These are phyloP conservation scores for Paramacrobiotus metropolitanus DNA, from an alignment of 1,140 invertebrate species.

Conservation along the genomic window DNA sequence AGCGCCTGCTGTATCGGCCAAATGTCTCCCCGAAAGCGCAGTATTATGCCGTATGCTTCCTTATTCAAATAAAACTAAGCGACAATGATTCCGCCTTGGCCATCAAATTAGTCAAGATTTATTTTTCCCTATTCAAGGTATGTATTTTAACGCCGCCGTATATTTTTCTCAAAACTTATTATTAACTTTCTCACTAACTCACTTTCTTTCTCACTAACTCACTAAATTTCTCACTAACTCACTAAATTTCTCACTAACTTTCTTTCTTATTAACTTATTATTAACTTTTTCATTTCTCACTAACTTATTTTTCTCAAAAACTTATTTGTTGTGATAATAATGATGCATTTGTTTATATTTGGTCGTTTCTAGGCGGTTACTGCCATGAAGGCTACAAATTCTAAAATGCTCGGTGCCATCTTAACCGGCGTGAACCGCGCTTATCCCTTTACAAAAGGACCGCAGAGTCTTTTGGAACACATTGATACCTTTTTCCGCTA, in stretches of 20 bases:
- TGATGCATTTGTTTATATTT: too few relatives aligned
- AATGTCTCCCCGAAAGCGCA: constrained; percentile 62
- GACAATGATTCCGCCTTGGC: constrained; percentile 50
- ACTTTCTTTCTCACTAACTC: background rate
- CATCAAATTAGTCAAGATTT: constrained; percentile 57
- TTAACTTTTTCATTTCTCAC: too few relatives aligned
- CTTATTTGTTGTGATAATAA: too few relatives aligned
- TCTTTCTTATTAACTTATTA: too few relatives aligned
- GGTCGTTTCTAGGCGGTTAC: background rate
- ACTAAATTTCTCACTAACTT: background rate
- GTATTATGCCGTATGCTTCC: constrained; percentile 76
- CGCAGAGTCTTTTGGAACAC: constrained; percentile 33
- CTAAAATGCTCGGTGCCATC: constrained; percentile 68
- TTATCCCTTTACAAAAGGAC: constrained; percentile 39
- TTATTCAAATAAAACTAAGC: constrained; percentile 50
- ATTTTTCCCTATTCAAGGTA: constrained; percentile 85
- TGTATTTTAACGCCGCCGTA: background rate
- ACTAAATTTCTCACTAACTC: background rate
- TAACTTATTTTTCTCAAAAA: too few relatives aligned
- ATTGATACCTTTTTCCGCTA: constrained; percentile 64
- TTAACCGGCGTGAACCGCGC: constrained; percentile 64
- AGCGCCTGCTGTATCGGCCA: constrained; percentile 60
- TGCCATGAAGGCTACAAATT: constrained; percentile 24
- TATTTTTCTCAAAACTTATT: background rate
- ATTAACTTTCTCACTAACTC: background rate